A percentile compares a stretch with the other conserved stretches of the same genome.
These are phyloP conservation scores for Cheiracanthium punctorium DNA, from an alignment of 2,888 invertebrate species.

Conservation along the genomic window DNA sequence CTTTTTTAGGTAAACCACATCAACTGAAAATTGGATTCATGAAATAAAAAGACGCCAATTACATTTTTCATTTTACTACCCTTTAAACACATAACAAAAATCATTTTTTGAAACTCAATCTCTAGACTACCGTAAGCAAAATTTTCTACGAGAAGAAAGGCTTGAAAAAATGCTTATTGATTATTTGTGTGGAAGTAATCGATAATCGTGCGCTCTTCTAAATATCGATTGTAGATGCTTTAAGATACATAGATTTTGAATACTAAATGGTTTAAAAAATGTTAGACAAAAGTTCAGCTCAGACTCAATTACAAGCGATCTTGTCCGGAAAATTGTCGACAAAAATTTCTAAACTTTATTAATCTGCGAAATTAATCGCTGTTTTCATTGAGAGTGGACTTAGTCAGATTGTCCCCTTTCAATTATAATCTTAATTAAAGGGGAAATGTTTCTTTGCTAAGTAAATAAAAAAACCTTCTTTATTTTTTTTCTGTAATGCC, in stretches of 20 bases:
- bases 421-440: too few relatives aligned
- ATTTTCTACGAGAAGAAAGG: slow-evolving; percentile 22
- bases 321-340: too few relatives aligned
- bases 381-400: too few relatives aligned
- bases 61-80: slow-evolving; percentile 18
- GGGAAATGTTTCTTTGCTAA: too few relatives aligned
- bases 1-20: neutral
- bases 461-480: too few relatives aligned
- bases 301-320: too few relatives aligned
- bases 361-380: too few relatives aligned
- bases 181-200: slow-evolving; percentile 42
- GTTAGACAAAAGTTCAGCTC: too few relatives aligned
- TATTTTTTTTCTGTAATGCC: too few relatives aligned
- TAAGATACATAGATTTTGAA: slow-evolving; percentile 14
- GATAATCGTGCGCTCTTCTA: slow-evolving; percentile 28
- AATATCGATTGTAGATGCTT: slow-evolving; percentile 4
- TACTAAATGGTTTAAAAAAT: neutral
- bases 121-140: slow-evolving; percentile 9
- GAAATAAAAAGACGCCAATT: slow-evolving; percentile 27
- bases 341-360: too few relatives aligned
- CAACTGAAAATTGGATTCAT: slow-evolving; percentile 34
- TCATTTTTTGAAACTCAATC: slow-evolving; percentile 43
- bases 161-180: slow-evolving; percentile 22
- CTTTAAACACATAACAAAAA: slow-evolving; percentile 39
- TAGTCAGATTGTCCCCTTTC: too few relatives aligned